Percentiles rank a stretch among this genome's conserved stretches.
Conservation (phyloP, 2,113 vertebrate species). For the Rhea pennata region DNA sequence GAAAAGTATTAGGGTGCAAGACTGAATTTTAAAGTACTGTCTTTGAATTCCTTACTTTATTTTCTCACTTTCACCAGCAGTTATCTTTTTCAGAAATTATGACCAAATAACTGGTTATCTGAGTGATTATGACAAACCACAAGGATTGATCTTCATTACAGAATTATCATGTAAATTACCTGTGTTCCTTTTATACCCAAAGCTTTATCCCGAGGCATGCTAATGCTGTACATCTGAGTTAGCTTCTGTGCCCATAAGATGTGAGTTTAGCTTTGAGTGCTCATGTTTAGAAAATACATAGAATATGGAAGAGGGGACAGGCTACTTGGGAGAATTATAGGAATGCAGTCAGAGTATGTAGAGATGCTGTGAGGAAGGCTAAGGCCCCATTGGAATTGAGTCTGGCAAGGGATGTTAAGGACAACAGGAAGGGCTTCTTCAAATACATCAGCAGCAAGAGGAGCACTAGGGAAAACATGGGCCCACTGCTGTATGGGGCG, state of each 20-base stretch:
- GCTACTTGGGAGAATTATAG: no score
- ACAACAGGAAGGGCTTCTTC: no score
- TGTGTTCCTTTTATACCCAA: background rate
- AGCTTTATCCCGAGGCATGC: background rate
- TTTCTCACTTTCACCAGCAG: background rate
- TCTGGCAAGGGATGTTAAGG: no score
- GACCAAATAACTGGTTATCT: background rate
- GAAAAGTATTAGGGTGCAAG: background rate
- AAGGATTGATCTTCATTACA: background rate
- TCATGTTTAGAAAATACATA: background rate
- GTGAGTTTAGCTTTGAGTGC: background rate
- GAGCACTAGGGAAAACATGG: no score
- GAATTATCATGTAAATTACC: background rate
- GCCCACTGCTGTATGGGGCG: no score
- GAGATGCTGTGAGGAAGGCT: no score
- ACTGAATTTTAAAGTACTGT: background rate
- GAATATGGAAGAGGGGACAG: no score
- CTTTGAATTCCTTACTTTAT: background rate
- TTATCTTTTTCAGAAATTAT: background rate
- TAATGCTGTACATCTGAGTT: background rate
- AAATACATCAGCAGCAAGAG: no score
- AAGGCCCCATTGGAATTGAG: no score
- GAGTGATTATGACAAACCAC: background rate
- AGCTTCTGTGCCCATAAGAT: fast-evolving
- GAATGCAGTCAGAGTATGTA: no score